These are phyloP conservation scores for Oxyteleia sp. DNA, from an alignment of 2,888 invertebrate species.

Conservation along the genomic window DNA sequence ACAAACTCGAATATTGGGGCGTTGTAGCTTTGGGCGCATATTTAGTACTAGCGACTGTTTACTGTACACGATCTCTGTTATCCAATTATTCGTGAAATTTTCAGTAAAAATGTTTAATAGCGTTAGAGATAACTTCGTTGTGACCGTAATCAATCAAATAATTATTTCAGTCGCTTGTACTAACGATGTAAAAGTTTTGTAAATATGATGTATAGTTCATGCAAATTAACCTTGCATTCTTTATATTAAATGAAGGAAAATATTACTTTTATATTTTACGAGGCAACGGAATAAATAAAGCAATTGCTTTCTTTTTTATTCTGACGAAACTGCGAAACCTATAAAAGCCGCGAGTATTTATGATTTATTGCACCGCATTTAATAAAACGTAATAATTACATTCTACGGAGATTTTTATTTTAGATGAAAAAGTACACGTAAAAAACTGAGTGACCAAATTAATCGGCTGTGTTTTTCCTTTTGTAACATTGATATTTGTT, in stretches of 20 bases:
- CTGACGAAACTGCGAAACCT: background rate
- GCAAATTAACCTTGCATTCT: conserved; percentile 1
- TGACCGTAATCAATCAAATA: background rate
- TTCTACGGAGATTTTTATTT: background rate
- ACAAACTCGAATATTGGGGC: conserved; percentile 48
- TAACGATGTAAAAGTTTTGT: conserved; percentile 13
- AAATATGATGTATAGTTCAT: background rate
- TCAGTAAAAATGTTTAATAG: conserved; percentile 40
- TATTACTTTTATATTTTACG: background rate
- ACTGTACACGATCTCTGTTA: conserved; percentile 48
- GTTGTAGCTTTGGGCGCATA: conserved; percentile 49
- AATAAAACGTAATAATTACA: too few relatives aligned
- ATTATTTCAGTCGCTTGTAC: background rate
- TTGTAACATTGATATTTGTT: background rate
- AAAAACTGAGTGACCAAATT: background rate
- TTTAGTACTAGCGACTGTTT: conserved; percentile 57
- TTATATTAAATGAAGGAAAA: background rate
- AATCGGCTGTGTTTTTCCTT: background rate
- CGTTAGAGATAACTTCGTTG: conserved; percentile 34
- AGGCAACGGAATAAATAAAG: background rate
- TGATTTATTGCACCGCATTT: background rate
- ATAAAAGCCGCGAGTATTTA: background rate
- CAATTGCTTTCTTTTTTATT: background rate
- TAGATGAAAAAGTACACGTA: background rate
- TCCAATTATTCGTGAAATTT: conserved; percentile 47